A percentile compares a stretch with the other conserved stretches of the same genome.
Conservation (phyloP, 2,797 vertebrate genomes). For the Peromyscus aztecus region DNA sequence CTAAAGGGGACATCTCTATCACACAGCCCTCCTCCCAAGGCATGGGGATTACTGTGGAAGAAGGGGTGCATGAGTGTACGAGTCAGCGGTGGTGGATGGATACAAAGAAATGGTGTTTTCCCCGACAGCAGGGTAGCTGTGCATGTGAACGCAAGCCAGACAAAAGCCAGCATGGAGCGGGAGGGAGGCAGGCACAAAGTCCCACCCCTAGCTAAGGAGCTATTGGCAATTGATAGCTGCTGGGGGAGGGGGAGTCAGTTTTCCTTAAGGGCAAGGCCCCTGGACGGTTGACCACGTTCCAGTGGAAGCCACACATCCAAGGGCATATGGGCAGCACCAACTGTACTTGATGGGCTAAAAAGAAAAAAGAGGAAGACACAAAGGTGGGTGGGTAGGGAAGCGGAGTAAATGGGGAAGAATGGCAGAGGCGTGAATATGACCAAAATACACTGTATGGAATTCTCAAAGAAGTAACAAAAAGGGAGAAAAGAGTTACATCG, state of each 20-base stretch:
- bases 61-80: not conserved
- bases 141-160: not conserved
- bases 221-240: not conserved
- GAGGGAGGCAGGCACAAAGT: not conserved
- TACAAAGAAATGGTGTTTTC: not conserved
- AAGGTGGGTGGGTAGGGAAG: not conserved
- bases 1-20: not conserved
- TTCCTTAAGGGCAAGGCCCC: not conserved
- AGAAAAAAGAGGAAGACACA: not conserved
- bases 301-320: not conserved
- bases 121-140: not conserved
- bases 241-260: not conserved
- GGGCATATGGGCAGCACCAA: not conserved
- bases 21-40: not conserved
- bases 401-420: not conserved
- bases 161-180: not conserved
- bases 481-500: not conserved
- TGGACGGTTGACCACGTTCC: not conserved
- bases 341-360: not conserved
- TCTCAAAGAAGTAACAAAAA: not conserved
- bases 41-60: not conserved
- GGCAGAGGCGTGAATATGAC: not conserved
- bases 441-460: not conserved
- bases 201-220: not conserved
- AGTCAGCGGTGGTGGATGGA: not conserved